Evolutionary conservation across 53 echinoderm and acorn worm genomes (phyloP).

Genomic region (Apostichopus leukothele): DNA sequence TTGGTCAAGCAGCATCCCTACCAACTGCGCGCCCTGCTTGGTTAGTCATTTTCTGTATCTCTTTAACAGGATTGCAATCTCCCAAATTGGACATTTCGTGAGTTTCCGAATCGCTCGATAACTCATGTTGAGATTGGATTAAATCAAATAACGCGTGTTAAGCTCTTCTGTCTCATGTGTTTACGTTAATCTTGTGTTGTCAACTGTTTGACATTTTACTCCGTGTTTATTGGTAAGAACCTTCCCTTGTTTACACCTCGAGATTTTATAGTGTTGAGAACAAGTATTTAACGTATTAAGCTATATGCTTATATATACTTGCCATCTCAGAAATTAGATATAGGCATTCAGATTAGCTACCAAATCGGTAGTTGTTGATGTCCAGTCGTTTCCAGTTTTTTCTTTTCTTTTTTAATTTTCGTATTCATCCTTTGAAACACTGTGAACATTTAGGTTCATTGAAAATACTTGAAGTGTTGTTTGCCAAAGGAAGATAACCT

Average conservation of each 20-base stretch:
- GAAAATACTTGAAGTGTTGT: no score
- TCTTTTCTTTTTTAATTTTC: no score
- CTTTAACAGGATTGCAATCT: conserved; percentile 38
- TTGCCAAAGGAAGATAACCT: no score
- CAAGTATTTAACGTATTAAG: not conserved
- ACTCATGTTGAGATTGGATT: conserved; percentile 39
- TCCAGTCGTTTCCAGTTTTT: no score
- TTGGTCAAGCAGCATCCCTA: no score
- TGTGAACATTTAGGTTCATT: no score
- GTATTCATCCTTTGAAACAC: no score
- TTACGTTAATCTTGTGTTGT: conserved; percentile 28
- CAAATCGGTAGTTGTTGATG: no score
- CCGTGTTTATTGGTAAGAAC: conserved; percentile 8
- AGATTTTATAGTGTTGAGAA: not conserved
- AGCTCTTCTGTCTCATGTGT: conserved; percentile 17
- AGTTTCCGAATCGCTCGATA: conserved; percentile 22
- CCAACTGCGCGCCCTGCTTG: no score
- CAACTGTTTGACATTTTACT: conserved; percentile 15
- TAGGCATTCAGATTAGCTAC: no score
- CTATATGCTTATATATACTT: no score
- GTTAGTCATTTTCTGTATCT: not conserved
- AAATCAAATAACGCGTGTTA: conserved; percentile 44
- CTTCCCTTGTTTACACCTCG: not conserved
- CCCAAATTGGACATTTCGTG: conserved; percentile 42
- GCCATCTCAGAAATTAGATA: no score